Conservation (phyloP, 2,797 vertebrate genomes). For the Sebastes itinus region DNA sequence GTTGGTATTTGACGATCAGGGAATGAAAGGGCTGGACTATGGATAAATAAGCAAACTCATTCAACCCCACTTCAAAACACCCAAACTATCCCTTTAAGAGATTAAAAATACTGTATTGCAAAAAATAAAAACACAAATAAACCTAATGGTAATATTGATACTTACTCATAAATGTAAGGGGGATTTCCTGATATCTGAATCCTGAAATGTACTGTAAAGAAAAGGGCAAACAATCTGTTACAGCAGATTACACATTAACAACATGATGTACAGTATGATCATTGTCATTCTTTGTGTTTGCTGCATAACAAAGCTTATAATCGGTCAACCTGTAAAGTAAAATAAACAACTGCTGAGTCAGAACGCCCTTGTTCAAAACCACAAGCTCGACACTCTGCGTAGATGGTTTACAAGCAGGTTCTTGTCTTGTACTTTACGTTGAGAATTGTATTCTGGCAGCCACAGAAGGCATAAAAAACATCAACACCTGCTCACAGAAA, state of each 20-base stretch:
- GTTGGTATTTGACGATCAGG: too few relatives aligned
- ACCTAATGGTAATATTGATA: conserved; percentile 32
- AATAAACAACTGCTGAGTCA: not conserved
- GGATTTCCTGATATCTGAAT: conserved; percentile 93
- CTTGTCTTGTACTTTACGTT: not conserved
- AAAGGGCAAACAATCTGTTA: not conserved
- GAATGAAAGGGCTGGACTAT: too few relatives aligned
- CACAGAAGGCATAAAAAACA: not conserved
- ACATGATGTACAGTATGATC: not conserved
- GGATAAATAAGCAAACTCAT: too few relatives aligned
- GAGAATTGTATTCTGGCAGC: not conserved
- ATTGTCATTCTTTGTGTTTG: not conserved
- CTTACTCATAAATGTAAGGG: conserved; percentile 93
- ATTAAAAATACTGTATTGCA: not conserved
- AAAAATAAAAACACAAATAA: not conserved
- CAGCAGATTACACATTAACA: not conserved
- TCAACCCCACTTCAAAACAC: too few relatives aligned
- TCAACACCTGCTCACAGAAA: not conserved
- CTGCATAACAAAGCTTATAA: not conserved
- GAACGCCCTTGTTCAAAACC: not conserved
- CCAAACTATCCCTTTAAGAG: not conserved
- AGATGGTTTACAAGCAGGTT: not conserved
- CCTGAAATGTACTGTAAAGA: conserved; percentile 88
- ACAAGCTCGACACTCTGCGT: not conserved
- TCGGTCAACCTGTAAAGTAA: not conserved